Evolutionary conservation across 2,888 invertebrate genomes (phyloP), one percentile per base, ranked within the genome.

Genomic region (Ichneumoninae sp.): DNA sequence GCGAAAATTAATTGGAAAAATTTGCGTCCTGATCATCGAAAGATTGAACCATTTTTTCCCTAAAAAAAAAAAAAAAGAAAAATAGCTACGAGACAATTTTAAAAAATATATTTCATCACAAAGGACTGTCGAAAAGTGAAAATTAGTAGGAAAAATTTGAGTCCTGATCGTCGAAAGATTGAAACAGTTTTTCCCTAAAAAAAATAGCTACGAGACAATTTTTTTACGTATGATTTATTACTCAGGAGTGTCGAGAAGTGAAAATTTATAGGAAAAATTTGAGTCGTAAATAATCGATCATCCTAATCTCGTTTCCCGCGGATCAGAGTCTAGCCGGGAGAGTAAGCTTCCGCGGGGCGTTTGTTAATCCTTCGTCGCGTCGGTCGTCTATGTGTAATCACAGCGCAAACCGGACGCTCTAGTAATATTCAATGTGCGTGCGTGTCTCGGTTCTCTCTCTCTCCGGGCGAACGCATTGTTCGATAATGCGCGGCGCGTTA

Each of bases 381-480:
- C 50, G 71, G n/a, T n/a, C 63, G 57, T 60, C 50, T 77, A 47
- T 50, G 69, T 70, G 69, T 70, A 73, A 84, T 81, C 81, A 75
- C 81, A 73, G 63, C 52, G 80, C 69, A 30, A 83, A 69, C 81
- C 75, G 85, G 85, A 85, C 85, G 77, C 65, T 81, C 52, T 19
- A 57, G 54, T 33, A 81, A 81, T 70, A 77, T 77, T 71, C 77
- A 70, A 83, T 83, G 47, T 69, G 66, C 65, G 77, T 77, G 65
- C 71, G 70, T 75, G 74, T 79, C 65, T 57, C 36, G 50, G 26
- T 1, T 22, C 44, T 26, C 40, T 75, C 52, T 89, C 88, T 86
- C 73, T 77, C 65, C 65, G 54, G 70, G 82, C 88, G 83, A 86
- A 75, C 87, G 90, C 90, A 92, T 92, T 92, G 92, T 92, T 90